Evolutionary conservation across 64 coral and sea anemone species (phyloP), one percentile per base, ranked within the genome.

Genomic region (Stichodactyla mertensii): DNA sequence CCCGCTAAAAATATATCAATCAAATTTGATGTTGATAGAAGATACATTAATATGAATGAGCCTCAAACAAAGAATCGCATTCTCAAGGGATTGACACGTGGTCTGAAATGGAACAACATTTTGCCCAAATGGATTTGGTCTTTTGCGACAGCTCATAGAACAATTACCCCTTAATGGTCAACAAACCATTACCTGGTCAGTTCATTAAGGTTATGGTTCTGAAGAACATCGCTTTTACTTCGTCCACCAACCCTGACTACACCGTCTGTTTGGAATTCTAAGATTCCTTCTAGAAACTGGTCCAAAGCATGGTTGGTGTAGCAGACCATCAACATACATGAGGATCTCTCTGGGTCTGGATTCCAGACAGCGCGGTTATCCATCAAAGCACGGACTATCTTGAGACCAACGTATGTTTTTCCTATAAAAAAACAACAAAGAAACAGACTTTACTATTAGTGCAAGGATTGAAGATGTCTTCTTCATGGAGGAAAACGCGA

Each of bases 231-330:
- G 16, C 85, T 93, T 60, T 87, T 91, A 28, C 94, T 88, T 88
- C 94, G 58, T 12, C 91, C 88, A 23, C 94, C 94, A 55, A 97
- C 88, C 54, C 94, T 64, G n/a, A 92, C 83, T 2, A 92, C 52
- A 28, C 91, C 86, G 13, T 82, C 52, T 27, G 55, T 71, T 15
- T 86, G 89, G 22, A 97, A 92, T 20, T 88, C 77, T 53, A 93
- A 59, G 12, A 97, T 89, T 16, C 94, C 94, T 86, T 97, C 94
- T 6, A 97, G 88, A 64, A 98, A 98, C 80, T 93, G 92, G 62
- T 98, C 95, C 60, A 98, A 87, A 11, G 95, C 95, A 64, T 98
- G 95, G 23, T 98, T 98, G 0, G 95, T 98, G 51, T 98, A 98
- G 22, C 92, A 88, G 3, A 98, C 87, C 95, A 98, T 98, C 36